Base-by-base conservation (phyloP, 2,888 invertebrate species). In the Torymus auratus region DNA sequence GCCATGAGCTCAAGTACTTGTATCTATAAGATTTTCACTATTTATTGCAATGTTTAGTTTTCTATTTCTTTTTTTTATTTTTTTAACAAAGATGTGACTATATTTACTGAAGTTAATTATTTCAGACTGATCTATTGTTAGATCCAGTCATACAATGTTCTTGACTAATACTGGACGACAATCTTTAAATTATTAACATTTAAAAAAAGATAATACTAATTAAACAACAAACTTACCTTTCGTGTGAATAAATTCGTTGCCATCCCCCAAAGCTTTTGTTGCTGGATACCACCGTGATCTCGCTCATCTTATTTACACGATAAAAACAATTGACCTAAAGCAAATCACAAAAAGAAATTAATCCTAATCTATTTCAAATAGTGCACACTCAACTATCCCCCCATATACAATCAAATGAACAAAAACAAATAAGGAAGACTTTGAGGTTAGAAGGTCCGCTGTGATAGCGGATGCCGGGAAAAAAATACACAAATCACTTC, bases 211-310 rank as follows among this genome's bases (percentile, higher is more conserved):
- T 41, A 56, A 68, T 69, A 56, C 14, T 15, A 61, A 61, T 53
- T 20, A 23, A 17, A 50, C 13, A 58, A 74, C 17, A 65, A 41
- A 73, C 41, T 41, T 83, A 94, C 94, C 94, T 97, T 82, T 94
- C 93, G 91, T 98, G 97, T 3, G 94, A 94, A 89, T 93, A 98
- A 5, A 97, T 94, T 88, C 96, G 96, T 90, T 98, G 98, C 87
- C 92, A 93, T 17, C 98, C 98, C 68, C 95, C 96, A 92, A 96
- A 98, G 82, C 93, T 92, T 90, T 95, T 96, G 86, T 93, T 94
- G 14, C 93, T 93, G 11, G 95, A 94, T 58, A 95, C 92, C 89
- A 94, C 91, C 69, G 92, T 93, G 84, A 95, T 86, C 56, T 91
- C 90, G 5, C 92, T 5, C 80, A 80, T 80, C 53, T 50, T 62